Evolutionary conservation across 2,797 vertebrate genomes (phyloP).

Genomic region (Lutjanus campechanus): DNA sequence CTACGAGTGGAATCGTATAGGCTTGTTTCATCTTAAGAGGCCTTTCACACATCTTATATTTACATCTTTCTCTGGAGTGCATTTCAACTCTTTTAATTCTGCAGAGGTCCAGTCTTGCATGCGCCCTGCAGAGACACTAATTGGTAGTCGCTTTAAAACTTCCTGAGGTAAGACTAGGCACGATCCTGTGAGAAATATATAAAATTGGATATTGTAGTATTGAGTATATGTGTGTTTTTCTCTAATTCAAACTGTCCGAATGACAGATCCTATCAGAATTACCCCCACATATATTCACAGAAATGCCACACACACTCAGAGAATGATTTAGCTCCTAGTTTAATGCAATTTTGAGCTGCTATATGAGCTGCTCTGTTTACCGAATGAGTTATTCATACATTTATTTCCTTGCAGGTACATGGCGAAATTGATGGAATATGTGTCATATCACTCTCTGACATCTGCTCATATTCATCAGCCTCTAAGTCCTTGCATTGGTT

Average conservation of each 20-base stretch:
- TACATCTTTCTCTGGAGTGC: conserved; percentile 8
- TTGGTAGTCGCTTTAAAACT: conserved; percentile 26
- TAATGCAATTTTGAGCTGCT: conserved; percentile 72
- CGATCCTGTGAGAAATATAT: conserved; percentile 22
- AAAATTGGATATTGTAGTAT: conserved; percentile 41
- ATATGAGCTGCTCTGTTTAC: conserved; percentile 79
- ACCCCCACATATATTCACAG: not conserved
- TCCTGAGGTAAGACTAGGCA: not conserved
- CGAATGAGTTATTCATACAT: conserved; percentile 79
- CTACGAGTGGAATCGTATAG: conserved; percentile 45
- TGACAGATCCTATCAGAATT: conserved; percentile 47
- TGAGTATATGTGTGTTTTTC: conserved; percentile 27
- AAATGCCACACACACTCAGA: conserved; percentile 21
- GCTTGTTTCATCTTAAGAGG: conserved; percentile 46
- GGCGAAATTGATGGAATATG: conserved; percentile 87
- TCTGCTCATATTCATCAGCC: conserved; percentile 87
- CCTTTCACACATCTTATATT: conserved; percentile 20
- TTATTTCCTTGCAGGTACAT: conserved; percentile 82
- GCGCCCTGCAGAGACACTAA: conserved; percentile 14
- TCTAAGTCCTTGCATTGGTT: conserved; percentile 79
- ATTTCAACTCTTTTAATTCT: conserved; percentile 19
- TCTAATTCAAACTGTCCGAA: conserved; percentile 49
- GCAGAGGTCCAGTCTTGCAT: not conserved
- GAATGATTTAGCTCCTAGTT: conserved; percentile 67
- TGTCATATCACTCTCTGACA: conserved; percentile 87